A percentile compares a stretch with the other conserved stretches of the same genome.
Conservation (phyloP, 2,113 vertebrate species). For the Pelvicachromis taeniatus region DNA sequence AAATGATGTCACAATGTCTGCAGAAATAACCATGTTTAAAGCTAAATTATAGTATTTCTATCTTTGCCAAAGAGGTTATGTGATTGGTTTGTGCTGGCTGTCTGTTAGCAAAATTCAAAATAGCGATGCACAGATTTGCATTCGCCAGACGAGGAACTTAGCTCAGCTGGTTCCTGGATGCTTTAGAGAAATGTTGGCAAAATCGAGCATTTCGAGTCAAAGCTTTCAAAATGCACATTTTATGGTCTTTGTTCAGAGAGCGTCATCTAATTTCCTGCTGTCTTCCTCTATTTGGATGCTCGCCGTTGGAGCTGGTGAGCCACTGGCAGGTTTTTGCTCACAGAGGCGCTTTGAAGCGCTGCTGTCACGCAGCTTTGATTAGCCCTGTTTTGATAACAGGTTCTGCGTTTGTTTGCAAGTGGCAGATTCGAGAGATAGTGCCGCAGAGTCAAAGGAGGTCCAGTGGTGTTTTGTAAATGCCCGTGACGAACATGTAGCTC, state of each 20-base stretch:
- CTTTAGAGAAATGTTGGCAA: not conserved
- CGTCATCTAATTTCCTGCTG: not conserved
- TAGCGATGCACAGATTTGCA: not conserved
- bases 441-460: not conserved
- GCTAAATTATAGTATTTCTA: not conserved
- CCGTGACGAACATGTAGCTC: not conserved
- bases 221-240: not conserved
- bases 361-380: slow-evolving; percentile 28
- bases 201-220: not conserved
- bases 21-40: not conserved
- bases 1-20: not conserved
- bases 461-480: not conserved
- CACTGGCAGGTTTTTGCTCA: not conserved
- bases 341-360: slow-evolving; percentile 11
- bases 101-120: not conserved
- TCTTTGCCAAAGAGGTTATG: not conserved
- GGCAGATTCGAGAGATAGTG: not conserved
- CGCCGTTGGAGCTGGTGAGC: not conserved
- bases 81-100: not conserved
- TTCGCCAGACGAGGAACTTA: not conserved
- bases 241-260: not conserved
- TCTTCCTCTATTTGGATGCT: not conserved
- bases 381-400: slow-evolving; percentile 10
- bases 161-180: not conserved
- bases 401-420: not conserved